phyloP scores from a whole-genome alignment of 2,888 invertebrate species.

The Cordilura impudica region DNA sequence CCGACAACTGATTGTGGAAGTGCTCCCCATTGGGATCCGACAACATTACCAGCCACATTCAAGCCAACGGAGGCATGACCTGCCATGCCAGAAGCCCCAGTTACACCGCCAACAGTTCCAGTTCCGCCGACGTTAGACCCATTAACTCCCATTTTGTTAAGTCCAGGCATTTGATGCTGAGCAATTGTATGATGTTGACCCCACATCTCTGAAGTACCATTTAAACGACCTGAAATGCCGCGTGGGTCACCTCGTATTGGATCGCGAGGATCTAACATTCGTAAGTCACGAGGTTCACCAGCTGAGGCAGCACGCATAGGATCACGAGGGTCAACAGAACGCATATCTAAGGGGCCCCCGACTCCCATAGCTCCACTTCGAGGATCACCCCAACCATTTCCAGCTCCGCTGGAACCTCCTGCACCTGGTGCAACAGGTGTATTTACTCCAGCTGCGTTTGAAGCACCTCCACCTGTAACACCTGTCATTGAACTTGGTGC shows the following conservation, averaged over 20 bases:
- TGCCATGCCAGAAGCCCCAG: slow-evolving; percentile 79
- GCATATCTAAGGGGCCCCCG: slow-evolving; percentile 78
- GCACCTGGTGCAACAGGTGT: slow-evolving; percentile 59
- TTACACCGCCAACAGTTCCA: slow-evolving; percentile 69
- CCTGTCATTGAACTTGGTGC: slow-evolving; percentile 62
- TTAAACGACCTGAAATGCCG: slow-evolving; percentile 90
- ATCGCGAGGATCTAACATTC: slow-evolving; percentile 79
- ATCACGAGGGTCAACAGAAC: slow-evolving; percentile 79
- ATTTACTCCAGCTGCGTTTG: slow-evolving; percentile 64
- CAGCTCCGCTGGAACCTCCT: slow-evolving; percentile 71
- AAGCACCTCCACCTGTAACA: slow-evolving; percentile 64
- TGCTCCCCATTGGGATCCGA: slow-evolving; percentile 74
- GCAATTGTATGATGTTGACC: slow-evolving; percentile 81
- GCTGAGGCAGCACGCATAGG: slow-evolving; percentile 72
- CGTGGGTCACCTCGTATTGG: slow-evolving; percentile 84
- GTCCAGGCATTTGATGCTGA: slow-evolving; percentile 73
- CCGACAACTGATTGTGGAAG: slow-evolving; percentile 72
- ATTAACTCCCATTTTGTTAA: slow-evolving; percentile 79
- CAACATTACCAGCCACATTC: slow-evolving; percentile 67
- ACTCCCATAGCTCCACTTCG: slow-evolving; percentile 76
- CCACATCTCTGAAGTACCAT: slow-evolving; percentile 90
- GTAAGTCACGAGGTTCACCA: slow-evolving; percentile 76
- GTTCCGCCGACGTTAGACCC: slow-evolving; percentile 71
- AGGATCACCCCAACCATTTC: slow-evolving; percentile 81
- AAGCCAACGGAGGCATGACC: slow-evolving; percentile 74